phyloP scores from a whole-genome alignment of 2,113 vertebrate species.

The Cephalopholis sonnerati region DNA sequence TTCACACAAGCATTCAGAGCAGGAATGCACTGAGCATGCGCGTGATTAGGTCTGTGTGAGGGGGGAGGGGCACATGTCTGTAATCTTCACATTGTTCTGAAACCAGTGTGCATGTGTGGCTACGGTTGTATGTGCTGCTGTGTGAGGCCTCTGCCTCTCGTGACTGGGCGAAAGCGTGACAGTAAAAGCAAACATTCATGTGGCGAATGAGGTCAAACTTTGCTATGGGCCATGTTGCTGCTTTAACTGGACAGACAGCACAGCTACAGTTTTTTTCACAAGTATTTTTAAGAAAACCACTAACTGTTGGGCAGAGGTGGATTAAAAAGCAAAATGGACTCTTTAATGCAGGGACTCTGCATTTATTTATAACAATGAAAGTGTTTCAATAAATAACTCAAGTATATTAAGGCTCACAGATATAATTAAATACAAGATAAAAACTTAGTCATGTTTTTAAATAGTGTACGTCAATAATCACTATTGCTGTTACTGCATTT shows the following conservation, averaged over 20 bases:
- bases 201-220: constrained; percentile 64
- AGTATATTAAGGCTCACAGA: neutral
- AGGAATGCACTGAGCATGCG: constrained; percentile 74
- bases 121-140: constrained; percentile 39
- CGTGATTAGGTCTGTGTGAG: constrained; percentile 31
- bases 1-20: constrained; percentile 72
- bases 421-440: neutral
- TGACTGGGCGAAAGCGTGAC: constrained; percentile 63
- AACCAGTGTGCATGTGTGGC: constrained; percentile 64
- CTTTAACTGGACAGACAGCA: constrained; percentile 31
- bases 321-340: neutral
- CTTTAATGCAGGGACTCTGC: neutral
- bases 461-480: neutral
- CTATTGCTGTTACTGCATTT: neutral
- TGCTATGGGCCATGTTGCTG: constrained; percentile 45
- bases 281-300: neutral
- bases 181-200: constrained; percentile 63
- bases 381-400: neutral
- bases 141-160: constrained; percentile 49
- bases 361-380: neutral
- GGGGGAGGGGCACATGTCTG: constrained; percentile 72
- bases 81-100: constrained; percentile 79
- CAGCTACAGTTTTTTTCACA: neutral
- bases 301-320: neutral
- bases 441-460: constrained; percentile 4